Percentiles rank a stretch among this genome's conserved stretches.
phyloP scores from a whole-genome alignment of 2,888 invertebrate genomes.

The Odiellus spinosus region DNA sequence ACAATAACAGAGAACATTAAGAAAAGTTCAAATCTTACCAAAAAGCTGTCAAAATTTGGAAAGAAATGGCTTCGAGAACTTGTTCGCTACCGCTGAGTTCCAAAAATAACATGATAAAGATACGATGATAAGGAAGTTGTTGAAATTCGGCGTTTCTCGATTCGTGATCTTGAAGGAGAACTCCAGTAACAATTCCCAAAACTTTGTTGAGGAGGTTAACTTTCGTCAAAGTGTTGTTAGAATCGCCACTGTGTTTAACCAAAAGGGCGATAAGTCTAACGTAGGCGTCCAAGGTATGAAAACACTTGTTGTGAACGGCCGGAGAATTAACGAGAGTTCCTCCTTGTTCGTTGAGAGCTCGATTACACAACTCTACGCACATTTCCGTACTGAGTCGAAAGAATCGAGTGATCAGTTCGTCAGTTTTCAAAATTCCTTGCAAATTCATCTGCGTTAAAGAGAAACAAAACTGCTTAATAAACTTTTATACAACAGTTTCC shows the following conservation, averaged over 20 bases:
- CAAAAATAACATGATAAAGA: conserved; percentile 88
- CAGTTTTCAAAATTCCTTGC: conserved; percentile 88
- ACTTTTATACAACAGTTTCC: conserved; percentile 6
- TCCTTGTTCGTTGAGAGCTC: conserved; percentile 36
- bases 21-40: no score
- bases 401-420: conserved; percentile 91
- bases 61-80: conserved; percentile 83
- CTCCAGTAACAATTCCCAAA: conserved; percentile 86
- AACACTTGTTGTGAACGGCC: conserved; percentile 66
- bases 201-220: conserved; percentile 86
- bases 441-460: conserved; percentile 59
- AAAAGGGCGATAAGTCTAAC: conserved; percentile 81
- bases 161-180: conserved; percentile 90
- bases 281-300: conserved; percentile 86
- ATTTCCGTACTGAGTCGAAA: conserved; percentile 91
- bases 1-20: no score
- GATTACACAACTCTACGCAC: conserved; percentile 86
- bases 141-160: conserved; percentile 77
- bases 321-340: conserved; percentile 11
- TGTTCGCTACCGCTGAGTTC: conserved; percentile 89
- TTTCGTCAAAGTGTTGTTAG: conserved; percentile 78
- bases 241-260: conserved; percentile 74
- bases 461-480: conserved; percentile 2
- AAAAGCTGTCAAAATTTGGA: conserved; percentile 84
- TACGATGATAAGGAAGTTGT: conserved; percentile 91